Conservation (phyloP, 2,888 invertebrate species). For the Steinernema scapterisci region DNA sequence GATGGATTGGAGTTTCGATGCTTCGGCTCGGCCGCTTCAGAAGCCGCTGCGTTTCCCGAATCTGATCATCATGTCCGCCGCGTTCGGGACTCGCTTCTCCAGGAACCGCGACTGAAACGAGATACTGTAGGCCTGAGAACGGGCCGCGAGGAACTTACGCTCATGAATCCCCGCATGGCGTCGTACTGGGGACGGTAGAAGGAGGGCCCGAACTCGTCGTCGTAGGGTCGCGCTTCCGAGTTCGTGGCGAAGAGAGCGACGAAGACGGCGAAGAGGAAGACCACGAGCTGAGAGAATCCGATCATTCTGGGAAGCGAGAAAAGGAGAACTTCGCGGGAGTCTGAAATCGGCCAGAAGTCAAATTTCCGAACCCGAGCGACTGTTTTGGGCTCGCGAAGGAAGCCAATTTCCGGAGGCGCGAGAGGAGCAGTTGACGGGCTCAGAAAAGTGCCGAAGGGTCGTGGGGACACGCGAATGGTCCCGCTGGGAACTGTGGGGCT, state of each 20-base stretch:
- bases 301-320: not conserved
- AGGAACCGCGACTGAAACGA: slow-evolving; percentile 11
- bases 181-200: slow-evolving; percentile 31
- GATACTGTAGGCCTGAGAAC: not conserved
- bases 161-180: slow-evolving; percentile 16
- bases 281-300: slow-evolving; percentile 20
- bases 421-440: not conserved
- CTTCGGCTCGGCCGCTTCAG: slow-evolving; percentile 1
- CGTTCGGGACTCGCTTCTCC: slow-evolving; percentile 27
- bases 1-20: not conserved
- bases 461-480: not conserved
- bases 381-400: too few relatives aligned
- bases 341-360: not conserved
- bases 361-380: not conserved
- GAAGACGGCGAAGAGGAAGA: not conserved
- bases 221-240: slow-evolving; percentile 15
- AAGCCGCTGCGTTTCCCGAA: slow-evolving; percentile 17
- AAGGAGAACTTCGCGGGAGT: not conserved
- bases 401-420: not conserved
- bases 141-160: not conserved
- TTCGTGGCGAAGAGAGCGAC: not conserved
- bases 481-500: not conserved
- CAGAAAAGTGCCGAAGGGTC: not conserved
- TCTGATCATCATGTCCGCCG: slow-evolving; percentile 28
- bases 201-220: slow-evolving; percentile 13